Percentiles rank a stretch among this genome's conserved stretches.
phyloP scores from a whole-genome alignment of 1,140 invertebrate genomes.

The Bombus waltoni region DNA sequence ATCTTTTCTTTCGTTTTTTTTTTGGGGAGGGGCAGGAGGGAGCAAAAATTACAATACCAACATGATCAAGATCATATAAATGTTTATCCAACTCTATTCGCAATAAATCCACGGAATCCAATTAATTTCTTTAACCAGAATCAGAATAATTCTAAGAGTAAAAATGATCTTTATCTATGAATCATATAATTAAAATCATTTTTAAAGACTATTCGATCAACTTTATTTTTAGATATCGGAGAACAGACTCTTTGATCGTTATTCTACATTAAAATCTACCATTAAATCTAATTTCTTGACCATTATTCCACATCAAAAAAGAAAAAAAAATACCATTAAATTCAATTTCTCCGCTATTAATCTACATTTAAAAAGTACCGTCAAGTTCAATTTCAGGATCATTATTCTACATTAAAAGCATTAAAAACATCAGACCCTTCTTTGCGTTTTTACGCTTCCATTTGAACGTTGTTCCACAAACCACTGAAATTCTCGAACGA shows the following conservation, averaged over 20 bases:
- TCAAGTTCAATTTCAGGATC: background rate
- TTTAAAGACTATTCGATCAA: background rate
- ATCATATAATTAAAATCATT: background rate
- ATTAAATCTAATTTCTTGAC: background rate
- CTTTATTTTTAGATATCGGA: no score
- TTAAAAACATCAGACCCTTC: no score
- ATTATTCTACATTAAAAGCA: background rate
- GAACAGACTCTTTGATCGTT: background rate
- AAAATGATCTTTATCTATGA: background rate
- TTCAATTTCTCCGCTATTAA: background rate
- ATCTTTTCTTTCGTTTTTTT: background rate
- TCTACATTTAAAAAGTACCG: background rate
- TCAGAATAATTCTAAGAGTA: no score
- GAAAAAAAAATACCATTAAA: background rate
- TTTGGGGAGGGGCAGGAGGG: no score
- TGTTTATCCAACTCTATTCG: no score
- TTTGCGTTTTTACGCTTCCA: no score
- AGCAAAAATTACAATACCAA: no score
- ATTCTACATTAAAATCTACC: background rate
- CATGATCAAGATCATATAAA: no score
- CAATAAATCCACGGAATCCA: no score
- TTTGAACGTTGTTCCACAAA: no score
- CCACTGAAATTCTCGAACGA: no score
- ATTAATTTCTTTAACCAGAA: no score
- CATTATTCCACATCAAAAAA: background rate